phyloP scores from a whole-genome alignment of 1,140 invertebrate genomes.

The Panagrolaimus sp. region DNA sequence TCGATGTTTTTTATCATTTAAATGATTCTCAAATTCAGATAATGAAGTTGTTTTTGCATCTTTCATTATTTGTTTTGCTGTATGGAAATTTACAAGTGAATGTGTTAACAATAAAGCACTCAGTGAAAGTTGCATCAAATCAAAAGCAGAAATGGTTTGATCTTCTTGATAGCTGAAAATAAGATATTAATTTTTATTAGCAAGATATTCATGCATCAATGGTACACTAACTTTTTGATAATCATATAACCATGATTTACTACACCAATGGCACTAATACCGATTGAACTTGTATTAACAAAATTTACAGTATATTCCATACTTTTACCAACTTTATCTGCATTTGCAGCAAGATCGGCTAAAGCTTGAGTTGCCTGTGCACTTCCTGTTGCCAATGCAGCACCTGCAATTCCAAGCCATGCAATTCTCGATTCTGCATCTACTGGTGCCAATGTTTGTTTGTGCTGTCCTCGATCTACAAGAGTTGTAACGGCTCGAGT shows the following conservation, averaged over 20 bases:
- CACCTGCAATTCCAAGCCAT: background rate
- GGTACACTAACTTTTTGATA: slow-evolving; percentile 5
- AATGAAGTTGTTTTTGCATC: background rate
- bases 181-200: background rate
- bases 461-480: background rate
- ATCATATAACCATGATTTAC: background rate
- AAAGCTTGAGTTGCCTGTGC: background rate
- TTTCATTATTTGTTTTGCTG: background rate
- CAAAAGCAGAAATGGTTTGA: background rate
- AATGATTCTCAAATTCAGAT: background rate
- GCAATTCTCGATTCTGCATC: slow-evolving; percentile 1
- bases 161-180: slow-evolving; percentile 1
- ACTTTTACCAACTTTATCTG: background rate
- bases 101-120: background rate
- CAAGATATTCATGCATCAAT: background rate
- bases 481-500: background rate
- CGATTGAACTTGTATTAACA: background rate
- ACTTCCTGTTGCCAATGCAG: background rate
- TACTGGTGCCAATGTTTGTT: background rate
- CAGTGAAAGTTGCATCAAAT: background rate
- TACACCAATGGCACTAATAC: background rate
- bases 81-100: slow-evolving; percentile 1
- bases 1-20: background rate
- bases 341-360: background rate
- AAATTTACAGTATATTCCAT: no score